Base-by-base conservation (phyloP, 2,797 vertebrate genomes). In the Crossoptilon crossoptilon region DNA sequence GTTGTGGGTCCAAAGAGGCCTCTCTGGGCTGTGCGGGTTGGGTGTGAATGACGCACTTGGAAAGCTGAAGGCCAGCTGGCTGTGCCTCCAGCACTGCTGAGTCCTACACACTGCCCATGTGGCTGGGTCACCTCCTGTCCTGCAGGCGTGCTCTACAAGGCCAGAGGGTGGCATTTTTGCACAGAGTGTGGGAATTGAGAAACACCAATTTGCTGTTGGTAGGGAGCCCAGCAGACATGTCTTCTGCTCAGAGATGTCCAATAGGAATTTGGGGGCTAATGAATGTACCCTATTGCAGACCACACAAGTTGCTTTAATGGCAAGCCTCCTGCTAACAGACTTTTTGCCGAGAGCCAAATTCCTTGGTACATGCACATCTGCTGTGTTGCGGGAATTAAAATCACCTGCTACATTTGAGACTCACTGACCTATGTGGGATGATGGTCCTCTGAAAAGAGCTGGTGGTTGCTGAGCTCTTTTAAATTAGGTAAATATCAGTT, bases 171-270 rank as follows among this genome's bases (percentile, higher is more conserved):
- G 6, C 24, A 59, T 22, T 9, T 81, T 79, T 75, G 41, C 17
- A 49, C 9, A 15, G 60, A 29, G 9, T 4, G 29, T n/a, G 53
- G 44, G 8, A 14, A 10, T 9, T 37, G 39, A 43, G 4, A 31
- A 48, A n/a, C 41, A 43, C 29, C 41, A 22, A 9, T 56, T 16
- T 56, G 35, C 69, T 51, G 55, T 0, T 69, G 55, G 66, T 69
- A 53, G 35, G 5, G 19, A 88, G 5, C 18, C 12, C 76, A 59
- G 62, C 39, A 68, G 41, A 69, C 58, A 46, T 17, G 72, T 66
- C 23, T n/a, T 19, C 53, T 0, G 0, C 0, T 0, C 27, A 44
- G 71, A 22, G 43, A 56, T 8, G 3, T 14, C 26, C 16, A 2
- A 19, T 6, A 58, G 59, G 51, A 73, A 41, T 84, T 26, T 67